These are phyloP conservation scores for Tanaodytes sp. DNA, from an alignment of 2,888 invertebrate genomes.

Conservation along the genomic window DNA sequence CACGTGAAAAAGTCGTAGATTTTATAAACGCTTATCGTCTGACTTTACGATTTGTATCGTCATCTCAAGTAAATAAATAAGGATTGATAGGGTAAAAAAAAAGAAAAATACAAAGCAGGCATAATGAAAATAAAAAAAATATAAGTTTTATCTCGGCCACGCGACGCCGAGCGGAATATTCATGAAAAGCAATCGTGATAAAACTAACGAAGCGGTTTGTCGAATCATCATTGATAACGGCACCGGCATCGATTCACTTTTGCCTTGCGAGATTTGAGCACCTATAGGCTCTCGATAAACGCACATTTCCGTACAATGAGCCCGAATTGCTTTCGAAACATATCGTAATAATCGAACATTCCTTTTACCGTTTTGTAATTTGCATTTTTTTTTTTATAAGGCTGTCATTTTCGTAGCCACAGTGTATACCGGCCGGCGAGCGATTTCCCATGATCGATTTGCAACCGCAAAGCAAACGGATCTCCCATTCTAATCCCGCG, in stretches of 20 bases:
- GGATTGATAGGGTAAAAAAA: too few relatives aligned
- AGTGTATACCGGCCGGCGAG: conserved; percentile 38
- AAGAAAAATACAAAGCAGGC: too few relatives aligned
- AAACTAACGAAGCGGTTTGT: conserved; percentile 52
- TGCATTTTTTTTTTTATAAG: conserved; percentile 39
- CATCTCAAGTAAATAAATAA: too few relatives aligned
- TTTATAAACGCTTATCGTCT: too few relatives aligned
- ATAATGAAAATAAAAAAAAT: too few relatives aligned
- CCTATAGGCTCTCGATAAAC: conserved; percentile 45
- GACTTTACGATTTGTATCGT: too few relatives aligned
- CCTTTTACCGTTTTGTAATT: conserved; percentile 50
- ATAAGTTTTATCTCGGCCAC: too few relatives aligned
- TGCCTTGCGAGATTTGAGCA: conserved; percentile 10
- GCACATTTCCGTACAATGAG: conserved; percentile 41
- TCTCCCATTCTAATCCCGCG: conserved; percentile 45
- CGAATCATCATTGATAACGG: conserved; percentile 51
- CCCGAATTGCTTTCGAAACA: conserved; percentile 22
- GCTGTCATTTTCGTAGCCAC: conserved; percentile 50
- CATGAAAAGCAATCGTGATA: conserved; percentile 52
- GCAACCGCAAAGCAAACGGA: conserved; percentile 53
- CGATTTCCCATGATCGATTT: conserved; percentile 52
- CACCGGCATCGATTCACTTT: conserved; percentile 44
- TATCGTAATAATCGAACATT: conserved; percentile 44
- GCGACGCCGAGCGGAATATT: conserved; percentile 52
- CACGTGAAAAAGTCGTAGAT: too few relatives aligned